Base-by-base conservation (phyloP, 2,797 vertebrate genomes). In the Moxostoma hubbsi region DNA sequence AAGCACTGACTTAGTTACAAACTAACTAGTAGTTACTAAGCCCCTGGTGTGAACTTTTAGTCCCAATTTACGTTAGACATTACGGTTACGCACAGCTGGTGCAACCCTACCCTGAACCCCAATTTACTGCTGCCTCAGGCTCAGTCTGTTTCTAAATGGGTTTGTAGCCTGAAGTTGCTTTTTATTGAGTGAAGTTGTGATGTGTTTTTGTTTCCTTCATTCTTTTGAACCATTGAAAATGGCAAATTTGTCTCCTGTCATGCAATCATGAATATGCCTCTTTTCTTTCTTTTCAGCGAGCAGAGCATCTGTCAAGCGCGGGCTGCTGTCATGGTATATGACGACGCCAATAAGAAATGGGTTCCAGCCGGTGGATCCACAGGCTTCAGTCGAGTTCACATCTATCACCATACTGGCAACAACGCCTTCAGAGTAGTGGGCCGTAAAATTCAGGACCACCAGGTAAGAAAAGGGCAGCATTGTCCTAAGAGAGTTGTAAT, bases 221-320 rank as follows among this genome's bases (percentile, higher is more conserved):
- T 36, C 36, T 15, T 18, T 73, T 13, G n/a, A 53, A 12, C 13
- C 15, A 43, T 12, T 65, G 2, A 64, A 50, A 13, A 16, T 11
- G 57, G 2, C 6, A 16, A 12, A 36, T 51, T 63, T 10, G 45
- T 82, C 8, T 24, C n/a, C 18, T 13, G 8, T 46, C 5, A 18
- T 45, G 77, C 15, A 15, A 10, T 78, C 13, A 58, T 43, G 13
- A 24, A 47, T 54, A 6, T 65, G 15, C 18, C 10, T 69, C 7
- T 59, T 10, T 7, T 68, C n/a, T 70, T 10, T 73, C 46, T 58
- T 57, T 64, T 0, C 93, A 99, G 98, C 91, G 98, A 99, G 91
- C 98, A 99, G 94, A 99, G 98, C 89, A 99, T 99, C 93, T 99
- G 98, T 93, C 98, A 99, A 94, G 97, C 98, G 43, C 95, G 97